phyloP scores from a whole-genome alignment of 2,797 vertebrate genomes.

The Sorex maritimensis region DNA sequence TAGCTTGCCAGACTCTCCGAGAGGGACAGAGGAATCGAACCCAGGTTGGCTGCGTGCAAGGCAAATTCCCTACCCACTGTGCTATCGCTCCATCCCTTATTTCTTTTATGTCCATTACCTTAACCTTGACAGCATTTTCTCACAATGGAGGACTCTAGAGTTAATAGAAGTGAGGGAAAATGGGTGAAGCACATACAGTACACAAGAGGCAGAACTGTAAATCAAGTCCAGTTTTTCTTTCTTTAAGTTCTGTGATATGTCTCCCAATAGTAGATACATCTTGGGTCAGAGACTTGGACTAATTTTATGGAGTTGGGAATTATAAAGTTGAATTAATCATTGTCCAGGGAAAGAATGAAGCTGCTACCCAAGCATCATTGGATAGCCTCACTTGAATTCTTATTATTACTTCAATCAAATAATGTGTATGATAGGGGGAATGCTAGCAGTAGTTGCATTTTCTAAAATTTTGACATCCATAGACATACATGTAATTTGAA shows the following conservation, averaged over 20 bases:
- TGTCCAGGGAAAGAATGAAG: background rate
- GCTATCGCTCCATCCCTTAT: background rate
- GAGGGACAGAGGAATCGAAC: no score
- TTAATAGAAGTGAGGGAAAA: conserved; percentile 27
- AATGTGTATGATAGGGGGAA: conserved; percentile 1
- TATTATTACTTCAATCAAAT: background rate
- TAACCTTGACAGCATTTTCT: background rate
- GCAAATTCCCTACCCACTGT: no score
- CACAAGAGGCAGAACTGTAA: background rate
- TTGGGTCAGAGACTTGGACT: background rate
- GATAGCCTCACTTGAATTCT: background rate
- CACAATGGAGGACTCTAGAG: background rate
- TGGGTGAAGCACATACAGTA: background rate
- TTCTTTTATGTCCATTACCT: background rate
- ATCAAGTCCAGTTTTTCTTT: background rate
- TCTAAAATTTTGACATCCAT: background rate
- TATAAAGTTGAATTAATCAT: background rate
- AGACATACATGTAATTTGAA: background rate
- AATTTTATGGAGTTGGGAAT: background rate
- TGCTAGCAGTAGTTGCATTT: background rate
- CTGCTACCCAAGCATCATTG: background rate
- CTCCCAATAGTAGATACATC: background rate
- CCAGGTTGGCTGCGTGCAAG: no score
- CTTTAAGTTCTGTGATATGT: background rate
- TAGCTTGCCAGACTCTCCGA: no score